phyloP scores from a whole-genome alignment of 2,888 invertebrate genomes.

The Tetranychus piercei region DNA sequence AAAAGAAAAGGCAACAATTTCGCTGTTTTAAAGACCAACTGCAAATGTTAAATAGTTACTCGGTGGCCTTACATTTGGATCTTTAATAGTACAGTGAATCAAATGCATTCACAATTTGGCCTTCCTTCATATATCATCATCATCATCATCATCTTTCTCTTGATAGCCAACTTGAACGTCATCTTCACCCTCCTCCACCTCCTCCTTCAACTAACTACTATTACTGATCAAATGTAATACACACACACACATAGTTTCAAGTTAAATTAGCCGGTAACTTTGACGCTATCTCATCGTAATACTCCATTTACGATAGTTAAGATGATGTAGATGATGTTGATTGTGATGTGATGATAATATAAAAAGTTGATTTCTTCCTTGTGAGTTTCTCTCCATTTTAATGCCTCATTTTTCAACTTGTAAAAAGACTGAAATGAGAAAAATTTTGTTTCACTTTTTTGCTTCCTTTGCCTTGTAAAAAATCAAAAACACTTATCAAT shows the following conservation, averaged over 20 bases:
- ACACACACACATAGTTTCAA: neutral
- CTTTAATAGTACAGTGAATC: neutral
- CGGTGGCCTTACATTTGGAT: neutral
- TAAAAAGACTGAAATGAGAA: too few species aligned
- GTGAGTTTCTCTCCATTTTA: too few species aligned
- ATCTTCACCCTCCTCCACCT: neutral
- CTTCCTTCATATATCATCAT: neutral
- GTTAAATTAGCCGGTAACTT: neutral
- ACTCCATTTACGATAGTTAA: neutral
- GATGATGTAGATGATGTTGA: neutral
- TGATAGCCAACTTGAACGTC: neutral
- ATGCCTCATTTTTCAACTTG: too few species aligned
- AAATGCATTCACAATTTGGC: neutral
- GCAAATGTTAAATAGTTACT: slow-evolving; percentile 2
- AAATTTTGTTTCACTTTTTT: too few species aligned
- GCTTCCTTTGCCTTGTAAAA: too few species aligned
- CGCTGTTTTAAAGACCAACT: neutral
- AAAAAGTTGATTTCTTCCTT: neutral
- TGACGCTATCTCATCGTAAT: neutral
- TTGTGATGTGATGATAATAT: neutral
- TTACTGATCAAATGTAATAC: neutral
- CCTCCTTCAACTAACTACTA: neutral
- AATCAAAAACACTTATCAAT: too few species aligned
- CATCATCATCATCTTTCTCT: neutral
- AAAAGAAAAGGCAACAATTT: neutral